A percentile compares a stretch with the other conserved stretches of the same genome.
Conservation (phyloP, 2,888 invertebrate species). For the Synergus itoensis region DNA sequence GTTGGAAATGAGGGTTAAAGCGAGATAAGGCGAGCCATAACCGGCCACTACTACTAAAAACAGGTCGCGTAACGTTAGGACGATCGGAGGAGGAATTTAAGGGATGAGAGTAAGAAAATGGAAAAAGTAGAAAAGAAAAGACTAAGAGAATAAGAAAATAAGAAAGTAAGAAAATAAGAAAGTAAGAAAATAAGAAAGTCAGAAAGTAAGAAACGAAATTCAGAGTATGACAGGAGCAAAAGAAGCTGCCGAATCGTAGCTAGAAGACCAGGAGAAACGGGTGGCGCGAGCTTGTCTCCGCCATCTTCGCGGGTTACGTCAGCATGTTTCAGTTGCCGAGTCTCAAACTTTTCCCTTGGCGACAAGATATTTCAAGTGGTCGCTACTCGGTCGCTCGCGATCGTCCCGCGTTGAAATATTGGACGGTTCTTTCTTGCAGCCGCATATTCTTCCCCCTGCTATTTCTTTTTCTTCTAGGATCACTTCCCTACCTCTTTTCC, state of each 20-base stretch:
- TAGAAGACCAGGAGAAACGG: conserved; percentile 13
- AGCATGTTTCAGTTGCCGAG: conserved; percentile 76
- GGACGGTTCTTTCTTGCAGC: conserved; percentile 75
- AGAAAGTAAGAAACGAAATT: conserved; percentile 15
- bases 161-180: conserved; percentile 49
- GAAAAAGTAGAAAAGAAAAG: conserved; percentile 39
- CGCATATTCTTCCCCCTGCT: conserved; percentile 71
- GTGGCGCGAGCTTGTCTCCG: conserved; percentile 55
- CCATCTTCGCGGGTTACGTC: conserved; percentile 76
- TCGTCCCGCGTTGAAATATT: conserved; percentile 76
- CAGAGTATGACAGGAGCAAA: conserved; percentile 19
- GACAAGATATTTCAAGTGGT: conserved; percentile 78
- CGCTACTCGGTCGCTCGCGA: conserved; percentile 66
- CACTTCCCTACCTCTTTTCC: conserved; percentile 41
- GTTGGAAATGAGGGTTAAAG: conserved; percentile 35
- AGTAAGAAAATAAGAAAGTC: conserved; percentile 47
- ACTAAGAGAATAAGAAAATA: conserved; percentile 50
- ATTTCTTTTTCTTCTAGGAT: conserved; percentile 47
- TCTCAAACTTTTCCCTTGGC: conserved; percentile 76
- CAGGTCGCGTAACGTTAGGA: conserved; percentile 14
- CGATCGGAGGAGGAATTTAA: conserved; percentile 1
- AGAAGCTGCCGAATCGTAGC: conserved; percentile 35
- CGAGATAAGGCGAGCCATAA: conserved; percentile 28
- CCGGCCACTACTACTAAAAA: conserved; percentile 29
- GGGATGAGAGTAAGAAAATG: conserved; percentile 38